A percentile compares a stretch with the other conserved stretches of the same genome.
Evolutionary conservation across 2,888 invertebrate genomes (phyloP).

Genomic region (Drosophila crucigera): DNA sequence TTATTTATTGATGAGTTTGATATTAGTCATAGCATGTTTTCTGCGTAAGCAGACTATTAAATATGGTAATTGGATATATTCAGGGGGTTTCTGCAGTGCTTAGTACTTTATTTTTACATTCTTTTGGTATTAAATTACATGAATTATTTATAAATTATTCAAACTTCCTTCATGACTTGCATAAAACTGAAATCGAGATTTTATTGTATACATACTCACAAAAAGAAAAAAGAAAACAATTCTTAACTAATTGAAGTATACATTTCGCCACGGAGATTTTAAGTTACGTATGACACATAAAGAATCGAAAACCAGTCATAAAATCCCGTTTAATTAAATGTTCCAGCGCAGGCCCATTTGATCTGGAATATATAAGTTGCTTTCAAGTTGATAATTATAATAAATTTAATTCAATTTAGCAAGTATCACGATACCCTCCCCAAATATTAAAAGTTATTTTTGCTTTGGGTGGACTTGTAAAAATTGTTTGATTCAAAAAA

Average conservation of each 20-base stretch:
- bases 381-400: constrained; percentile 4
- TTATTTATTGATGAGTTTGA: background rate
- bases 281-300: background rate
- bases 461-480: background rate
- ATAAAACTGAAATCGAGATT: background rate
- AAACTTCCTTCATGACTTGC: background rate
- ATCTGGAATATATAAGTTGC: constrained; percentile 2
- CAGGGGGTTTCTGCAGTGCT: background rate
- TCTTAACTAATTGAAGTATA: background rate
- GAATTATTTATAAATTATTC: background rate
- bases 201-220: too few species aligned
- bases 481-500: background rate
- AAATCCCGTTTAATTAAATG: background rate
- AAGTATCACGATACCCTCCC: background rate
- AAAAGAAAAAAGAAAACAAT: background rate
- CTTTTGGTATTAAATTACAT: too few species aligned
- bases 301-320: background rate
- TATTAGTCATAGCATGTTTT: background rate
- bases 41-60: background rate
- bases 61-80: background rate
- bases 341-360: background rate
- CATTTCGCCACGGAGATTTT: background rate
- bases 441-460: background rate
- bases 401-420: background rate
- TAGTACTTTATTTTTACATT: background rate